Base-by-base conservation (phyloP, 1,140 invertebrate genomes). In the Euwallacea fornicatus region DNA sequence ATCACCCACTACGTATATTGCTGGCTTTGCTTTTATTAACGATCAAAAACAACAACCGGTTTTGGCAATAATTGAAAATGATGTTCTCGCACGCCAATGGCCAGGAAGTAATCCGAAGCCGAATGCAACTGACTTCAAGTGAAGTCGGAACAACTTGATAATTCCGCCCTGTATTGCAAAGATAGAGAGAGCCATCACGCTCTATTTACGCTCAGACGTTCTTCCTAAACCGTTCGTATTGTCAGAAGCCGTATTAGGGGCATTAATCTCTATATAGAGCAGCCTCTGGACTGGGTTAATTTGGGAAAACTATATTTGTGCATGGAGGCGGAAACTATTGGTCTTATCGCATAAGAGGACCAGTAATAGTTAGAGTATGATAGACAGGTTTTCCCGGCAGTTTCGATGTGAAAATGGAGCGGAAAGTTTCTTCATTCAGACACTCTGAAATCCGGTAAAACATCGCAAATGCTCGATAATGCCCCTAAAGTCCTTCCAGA, bases 211-310 rank as follows among this genome's bases (percentile, higher is more conserved):
- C 9, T 13, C 9, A 50, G 46, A 50, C 46, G 46, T 50, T 11
- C 46, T 33, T 50, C 46, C 9, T 50, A 50, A 50, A 50, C 46
- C 46, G 46, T 50, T 50, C 46, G 46, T 50, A 50, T 50, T 50
- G 46, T 50, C 13, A 50, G 46, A 13, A 50, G 46, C 9, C 46
- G 9, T 50, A 50, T 50, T 50, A 50, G 13, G 46, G 13, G 46
- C 9, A 50, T 50, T 50, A 50, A 50, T 50, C 46, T 50, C 46
- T 50, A 13, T 50, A 50, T 50, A 50, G 46, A 50, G 46, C 46
- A 13, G 46, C 13, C 13, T 50, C 46, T 13, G 46, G 46, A 50
- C 46, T 13, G 46, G 46, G 46, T 50, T 50, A 50, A 50, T 50
- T 6, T 50, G 46, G 46, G 21, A 33, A 33, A 33, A 33, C 21